Evolutionary conservation across 2,888 invertebrate genomes (phyloP), one percentile per base, ranked within the genome.

Genomic region (Keiferia lycopersicella): DNA sequence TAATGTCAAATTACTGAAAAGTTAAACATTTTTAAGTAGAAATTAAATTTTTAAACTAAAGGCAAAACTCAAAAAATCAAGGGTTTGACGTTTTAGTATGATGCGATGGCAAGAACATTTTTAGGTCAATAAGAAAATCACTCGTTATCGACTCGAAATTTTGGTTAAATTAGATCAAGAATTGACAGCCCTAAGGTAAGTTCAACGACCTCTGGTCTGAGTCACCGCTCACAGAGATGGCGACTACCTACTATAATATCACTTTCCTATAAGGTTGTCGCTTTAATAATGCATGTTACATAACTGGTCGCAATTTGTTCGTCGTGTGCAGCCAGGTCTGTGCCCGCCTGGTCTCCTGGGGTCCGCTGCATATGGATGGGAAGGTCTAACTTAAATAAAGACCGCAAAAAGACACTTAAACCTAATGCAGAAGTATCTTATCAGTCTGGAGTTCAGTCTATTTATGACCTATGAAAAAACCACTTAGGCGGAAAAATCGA

Each of bases 221-320:
- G 11, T 75, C 20, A 26, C 78, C 89, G 90, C 72, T 90, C 90
- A 88, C 82, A 78, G 79, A 76, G 14, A 12, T 22, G 12, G 84
- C 84, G 84, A 87, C 86, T 83, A 84, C 86, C 86, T 83, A 84
- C 86, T 87, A 88, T 88, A 84, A 63, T 57, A 57, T 57, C 39
- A 87, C 87, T 90, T 90, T 91, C 89, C 81, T 89, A 88, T 87
- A 89, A 87, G 88, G 88, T 84, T 86, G 85, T 84, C 83, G 83
- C 81, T 90, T 89, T 86, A 89, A 90, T 88, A 90, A 89, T 88
- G 88, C 86, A 88, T 86, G 88, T 89, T 89, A 91, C 87, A 87
- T 87, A 89, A 88, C 87, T 86, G 82, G 84, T 81, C 81, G 85
- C 83, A 87, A 87, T 88, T 88, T 87, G 86, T 79, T 79, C 81